These are phyloP conservation scores for Alces alces DNA, from an alignment of 2,113 vertebrate species.

Conservation along the genomic window DNA sequence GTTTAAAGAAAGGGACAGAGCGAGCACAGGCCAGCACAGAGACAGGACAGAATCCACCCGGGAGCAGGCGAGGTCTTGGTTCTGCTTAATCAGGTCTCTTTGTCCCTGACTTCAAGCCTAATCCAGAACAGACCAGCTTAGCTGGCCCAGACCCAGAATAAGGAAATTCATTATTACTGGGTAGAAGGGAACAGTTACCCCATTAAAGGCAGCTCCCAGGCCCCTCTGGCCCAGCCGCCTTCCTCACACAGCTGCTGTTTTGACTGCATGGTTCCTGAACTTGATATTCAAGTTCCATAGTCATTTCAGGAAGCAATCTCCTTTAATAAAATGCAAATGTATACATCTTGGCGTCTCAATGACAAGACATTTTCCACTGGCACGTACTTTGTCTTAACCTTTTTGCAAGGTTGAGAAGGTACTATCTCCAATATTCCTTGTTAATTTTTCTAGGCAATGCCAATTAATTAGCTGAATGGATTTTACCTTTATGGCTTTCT, in stretches of 20 bases:
- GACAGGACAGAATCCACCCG: neutral
- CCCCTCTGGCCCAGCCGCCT: neutral
- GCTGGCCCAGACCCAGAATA: neutral
- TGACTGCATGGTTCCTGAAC: constrained; percentile 33
- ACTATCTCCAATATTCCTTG: constrained; percentile 68
- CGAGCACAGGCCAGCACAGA: neutral
- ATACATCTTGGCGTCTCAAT: constrained; percentile 61
- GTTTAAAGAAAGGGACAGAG: neutral
- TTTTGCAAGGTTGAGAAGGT: constrained; percentile 72
- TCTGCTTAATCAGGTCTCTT: neutral
- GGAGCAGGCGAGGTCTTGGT: neutral
- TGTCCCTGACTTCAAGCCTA: neutral
- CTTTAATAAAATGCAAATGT: constrained; percentile 79
- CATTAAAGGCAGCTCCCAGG: neutral
- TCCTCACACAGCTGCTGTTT: constrained; percentile 10
- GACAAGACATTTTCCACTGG: constrained; percentile 69
- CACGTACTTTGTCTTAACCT: constrained; percentile 75
- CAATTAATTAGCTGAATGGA: constrained; percentile 71
- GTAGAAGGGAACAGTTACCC: neutral
- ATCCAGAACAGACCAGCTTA: neutral
- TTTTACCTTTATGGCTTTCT: constrained; percentile 54
- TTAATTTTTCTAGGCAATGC: constrained; percentile 65
- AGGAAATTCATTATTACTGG: neutral
- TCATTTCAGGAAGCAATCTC: constrained; percentile 70
- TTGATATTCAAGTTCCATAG: constrained; percentile 72